These are phyloP conservation scores for Drosophila siamana DNA, from an alignment of 2,888 invertebrate genomes.

Conservation along the genomic window DNA sequence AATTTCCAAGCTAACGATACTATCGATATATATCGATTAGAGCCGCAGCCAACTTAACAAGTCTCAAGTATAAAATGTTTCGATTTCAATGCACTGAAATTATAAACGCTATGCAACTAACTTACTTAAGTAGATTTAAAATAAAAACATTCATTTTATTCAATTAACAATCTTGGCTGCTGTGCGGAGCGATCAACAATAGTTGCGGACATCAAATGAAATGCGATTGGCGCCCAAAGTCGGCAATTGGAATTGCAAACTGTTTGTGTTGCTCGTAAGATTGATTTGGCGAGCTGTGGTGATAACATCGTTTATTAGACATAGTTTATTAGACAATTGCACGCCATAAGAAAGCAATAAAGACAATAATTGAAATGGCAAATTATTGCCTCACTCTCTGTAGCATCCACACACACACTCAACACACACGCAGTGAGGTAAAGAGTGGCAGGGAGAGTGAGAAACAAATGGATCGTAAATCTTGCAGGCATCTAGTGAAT, in stretches of 20 bases:
- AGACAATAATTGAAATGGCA: conserved; percentile 9
- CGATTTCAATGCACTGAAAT: too few species aligned
- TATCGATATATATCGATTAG: not conserved
- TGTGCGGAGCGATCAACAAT: too few species aligned
- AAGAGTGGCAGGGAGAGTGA: conserved; percentile 6
- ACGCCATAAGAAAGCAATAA: conserved; percentile 12
- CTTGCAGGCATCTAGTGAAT: conserved; percentile 20
- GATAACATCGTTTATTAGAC: not conserved
- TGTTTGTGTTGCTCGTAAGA: too few species aligned
- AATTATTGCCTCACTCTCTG: not conserved
- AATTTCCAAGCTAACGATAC: not conserved
- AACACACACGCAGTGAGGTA: not conserved
- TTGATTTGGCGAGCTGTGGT: too few species aligned
- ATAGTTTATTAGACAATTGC: conserved; percentile 10
- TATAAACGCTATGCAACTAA: too few species aligned
- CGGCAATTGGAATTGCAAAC: too few species aligned
- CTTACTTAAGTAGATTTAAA: too few species aligned
- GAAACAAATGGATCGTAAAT: conserved; percentile 67
- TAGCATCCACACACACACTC: not conserved
- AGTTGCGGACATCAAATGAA: too few species aligned
- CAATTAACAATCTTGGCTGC: too few species aligned
- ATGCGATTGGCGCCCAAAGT: too few species aligned
- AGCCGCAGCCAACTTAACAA: not conserved
- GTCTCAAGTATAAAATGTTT: too few species aligned
- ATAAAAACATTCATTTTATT: too few species aligned